Base-by-base conservation (phyloP, 2,888 invertebrate genomes). In the Siphlonurus alternatus region DNA sequence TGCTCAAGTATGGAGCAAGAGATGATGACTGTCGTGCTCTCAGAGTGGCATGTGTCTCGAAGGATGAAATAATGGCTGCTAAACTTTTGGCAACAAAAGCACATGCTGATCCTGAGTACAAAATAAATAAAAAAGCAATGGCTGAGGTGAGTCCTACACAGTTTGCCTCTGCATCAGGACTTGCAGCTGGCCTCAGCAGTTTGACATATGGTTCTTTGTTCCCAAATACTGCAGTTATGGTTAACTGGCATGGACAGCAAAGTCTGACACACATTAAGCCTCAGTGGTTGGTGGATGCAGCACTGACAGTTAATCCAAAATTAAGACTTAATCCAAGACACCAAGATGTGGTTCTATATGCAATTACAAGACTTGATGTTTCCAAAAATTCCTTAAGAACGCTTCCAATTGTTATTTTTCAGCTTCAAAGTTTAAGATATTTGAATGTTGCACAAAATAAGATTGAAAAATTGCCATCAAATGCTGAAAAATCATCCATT, bases 321-420 rank as follows among this genome's bases (percentile, higher is more conserved):
- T 76, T 96, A 24, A 25, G 61, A 53, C 53, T 87, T 62, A 86
- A 85, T 74, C 82, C 85, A 2, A 76, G 81, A 67, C 80, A 82
- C 68, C 80, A 80, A 68, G 82, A 85, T 65, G 81, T 87, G 2
- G 86, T 91, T 0, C 77, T 95, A n/a, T 88, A 87, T 71, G 94
- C 96, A 0, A 87, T 99, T 65, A 99, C 98, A 0, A 81, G 96
- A 53, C 78, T 98, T 24, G 98, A 99, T 75, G 81, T 98, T 56
- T 94, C 96, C 5, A 87, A 88, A 73, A 99, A 98, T 76, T 85
- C 86, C 65, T 80, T 99, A 62, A 81, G 84, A 0, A 79, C 82
- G 24, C 75, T 98, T 69, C 98, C 98, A 0, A 76, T 85, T 0
- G 85, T 87, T 65, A 79, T 98, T 61, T 94, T 97, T 74, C 84